Base-by-base conservation (phyloP, 1,140 invertebrate genomes). In the Halesus radiatus region DNA sequence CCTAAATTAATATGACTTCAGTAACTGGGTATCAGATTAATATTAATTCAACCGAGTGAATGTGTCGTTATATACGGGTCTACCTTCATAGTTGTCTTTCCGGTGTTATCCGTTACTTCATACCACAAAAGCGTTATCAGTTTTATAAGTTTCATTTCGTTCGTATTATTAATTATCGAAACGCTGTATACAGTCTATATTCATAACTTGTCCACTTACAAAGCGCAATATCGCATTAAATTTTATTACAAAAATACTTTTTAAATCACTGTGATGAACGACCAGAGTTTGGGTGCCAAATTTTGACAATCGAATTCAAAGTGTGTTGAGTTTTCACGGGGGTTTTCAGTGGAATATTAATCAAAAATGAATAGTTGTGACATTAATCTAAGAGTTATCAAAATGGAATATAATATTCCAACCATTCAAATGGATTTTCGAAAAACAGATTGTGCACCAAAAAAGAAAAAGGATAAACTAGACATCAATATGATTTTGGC, bases 321-420 rank as follows among this genome's bases (percentile, higher is more conserved):
- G 10, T 13, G 37, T 45, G 37, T 45, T 45, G 37, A 13, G 37
- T 45, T 45, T 45, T 1, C 1, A 10, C 8, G 10, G 13, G 7
- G 7, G 8, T 32, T 37, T 37, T 29, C 23, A 66, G 32, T 8
- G n/a, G 13, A 26, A 29, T 16, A n/a, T n/a, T n/a, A 16, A 37
- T 66, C 23, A 77, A 68, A n/a, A 54, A 80, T 83, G 79, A 72
- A 32, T 64, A 60, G 64, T 13, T 66, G 64, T 58, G 75, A 22
- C 6, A 83, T 83, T 22, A 83, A 83, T 66, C 64, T 83, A 23
- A 79, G 73, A 74, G 78, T 83, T 10, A 64, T 83, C 5, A 78
- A 73, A 79, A 76, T 83, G 60, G 82, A 83, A 76, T 83, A 83
- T 52, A 53, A 83, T 26, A 80, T 83, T 72, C 82, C 82, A 0